A percentile compares a stretch with the other conserved stretches of the same genome.
phyloP scores from a whole-genome alignment of 1,140 invertebrate species.

The Neuroterus valhalla region DNA sequence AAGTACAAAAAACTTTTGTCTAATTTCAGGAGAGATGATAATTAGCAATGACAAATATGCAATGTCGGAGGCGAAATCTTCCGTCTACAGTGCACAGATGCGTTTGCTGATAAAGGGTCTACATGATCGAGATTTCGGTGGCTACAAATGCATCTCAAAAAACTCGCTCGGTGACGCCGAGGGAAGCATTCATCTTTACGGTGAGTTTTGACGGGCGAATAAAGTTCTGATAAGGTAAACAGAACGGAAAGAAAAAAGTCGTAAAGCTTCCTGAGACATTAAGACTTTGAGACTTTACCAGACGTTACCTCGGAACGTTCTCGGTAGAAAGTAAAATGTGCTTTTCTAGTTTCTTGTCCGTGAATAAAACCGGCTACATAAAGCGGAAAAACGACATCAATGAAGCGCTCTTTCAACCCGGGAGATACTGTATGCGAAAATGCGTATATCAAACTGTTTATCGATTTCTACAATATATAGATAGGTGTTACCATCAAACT shows the following conservation, averaged over 20 bases:
- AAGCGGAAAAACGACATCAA: constrained; percentile 17
- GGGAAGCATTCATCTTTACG: constrained; percentile 90
- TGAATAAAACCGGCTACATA: constrained; percentile 1
- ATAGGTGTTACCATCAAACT: too few species aligned
- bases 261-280: constrained; percentile 41
- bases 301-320: constrained; percentile 9
- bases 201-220: constrained; percentile 76
- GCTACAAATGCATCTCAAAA: constrained; percentile 94
- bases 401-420: background rate
- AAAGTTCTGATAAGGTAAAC: constrained; percentile 32
- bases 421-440: constrained; percentile 11
- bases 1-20: constrained; percentile 35
- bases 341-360: constrained; percentile 17
- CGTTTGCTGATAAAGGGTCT: constrained; percentile 85
- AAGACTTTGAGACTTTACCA: constrained; percentile 22
- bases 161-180: constrained; percentile 93
- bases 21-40: constrained; percentile 86
- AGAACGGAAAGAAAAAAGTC: constrained; percentile 32
- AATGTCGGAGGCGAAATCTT: constrained; percentile 83
- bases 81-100: constrained; percentile 88
- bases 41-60: constrained; percentile 87
- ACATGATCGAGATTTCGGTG: constrained; percentile 86
- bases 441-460: background rate
- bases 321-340: background rate
- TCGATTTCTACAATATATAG: background rate